A percentile compares a stretch with the other conserved stretches of the same genome.
phyloP scores from a whole-genome alignment of 2,888 invertebrate species.

The Stenchaetothrips biformis region DNA sequence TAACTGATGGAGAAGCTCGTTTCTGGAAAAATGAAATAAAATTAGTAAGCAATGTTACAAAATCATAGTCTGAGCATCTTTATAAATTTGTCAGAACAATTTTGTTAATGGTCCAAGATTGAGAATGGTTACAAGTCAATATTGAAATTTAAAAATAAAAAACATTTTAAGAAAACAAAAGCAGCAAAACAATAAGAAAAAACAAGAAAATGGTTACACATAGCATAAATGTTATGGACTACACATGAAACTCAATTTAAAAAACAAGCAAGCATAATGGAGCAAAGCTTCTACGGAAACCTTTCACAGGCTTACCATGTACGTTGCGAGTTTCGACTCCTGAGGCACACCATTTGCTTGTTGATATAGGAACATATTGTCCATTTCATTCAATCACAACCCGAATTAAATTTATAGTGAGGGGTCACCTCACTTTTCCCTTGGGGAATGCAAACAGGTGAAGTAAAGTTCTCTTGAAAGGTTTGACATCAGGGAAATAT shows the following conservation, averaged over 20 bases:
- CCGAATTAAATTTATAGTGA: not conserved
- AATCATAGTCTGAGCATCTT: not conserved
- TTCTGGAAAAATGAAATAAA: not conserved
- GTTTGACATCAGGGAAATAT: slow-evolving; percentile 1
- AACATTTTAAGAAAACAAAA: slow-evolving; percentile 44
- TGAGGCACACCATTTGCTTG: slow-evolving; percentile 69
- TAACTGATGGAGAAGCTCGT: not conserved
- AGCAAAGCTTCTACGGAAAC: slow-evolving; percentile 29
- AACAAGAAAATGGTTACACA: slow-evolving; percentile 28
- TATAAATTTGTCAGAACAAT: not conserved
- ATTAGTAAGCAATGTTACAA: not conserved
- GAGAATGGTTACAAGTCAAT: not conserved
- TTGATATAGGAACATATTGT: slow-evolving; percentile 67
- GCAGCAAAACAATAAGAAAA: not conserved
- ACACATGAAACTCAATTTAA: slow-evolving; percentile 36
- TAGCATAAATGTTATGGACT: slow-evolving; percentile 42
- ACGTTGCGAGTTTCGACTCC: slow-evolving; percentile 79
- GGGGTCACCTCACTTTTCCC: not conserved
- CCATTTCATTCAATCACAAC: slow-evolving; percentile 52
- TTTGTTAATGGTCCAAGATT: not conserved
- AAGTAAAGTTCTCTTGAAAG: not conserved
- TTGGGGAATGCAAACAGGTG: not conserved
- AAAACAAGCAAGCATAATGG: slow-evolving; percentile 33
- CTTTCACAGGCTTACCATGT: slow-evolving; percentile 58
- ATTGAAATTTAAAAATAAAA: slow-evolving; percentile 42